Percentiles rank a stretch among this genome's conserved stretches.
Conservation (phyloP, 1,140 invertebrate genomes). For the Ceratitis capitata region DNA sequence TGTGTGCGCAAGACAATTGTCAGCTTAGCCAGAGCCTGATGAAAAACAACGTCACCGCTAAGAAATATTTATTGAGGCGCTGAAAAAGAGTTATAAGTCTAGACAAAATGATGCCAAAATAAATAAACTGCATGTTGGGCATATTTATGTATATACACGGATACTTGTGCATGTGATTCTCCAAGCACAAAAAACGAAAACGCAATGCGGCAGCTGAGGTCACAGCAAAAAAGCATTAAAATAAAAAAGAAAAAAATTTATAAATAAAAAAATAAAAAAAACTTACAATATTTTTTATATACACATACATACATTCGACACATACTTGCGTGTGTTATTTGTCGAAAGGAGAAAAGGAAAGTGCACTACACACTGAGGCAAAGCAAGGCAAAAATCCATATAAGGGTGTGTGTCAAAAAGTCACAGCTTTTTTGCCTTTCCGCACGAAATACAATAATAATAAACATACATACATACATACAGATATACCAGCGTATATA, state of each 20-base stretch:
- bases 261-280: not conserved
- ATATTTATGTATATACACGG: not conserved
- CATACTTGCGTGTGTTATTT: too few relatives aligned
- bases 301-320: too few relatives aligned
- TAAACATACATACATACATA: not conserved
- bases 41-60: not conserved
- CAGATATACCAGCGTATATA: not conserved
- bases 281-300: too few relatives aligned
- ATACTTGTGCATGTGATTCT: not conserved
- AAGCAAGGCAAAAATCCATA: not conserved
- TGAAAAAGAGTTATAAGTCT: constrained; percentile 38
- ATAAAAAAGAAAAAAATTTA: not conserved
- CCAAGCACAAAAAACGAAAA: constrained; percentile 7
- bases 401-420: not conserved
- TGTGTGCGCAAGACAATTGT: too few relatives aligned
- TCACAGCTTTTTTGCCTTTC: not conserved
- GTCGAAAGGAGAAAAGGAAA: not conserved
- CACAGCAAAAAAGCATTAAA: not conserved
- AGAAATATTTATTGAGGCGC: not conserved
- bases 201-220: constrained; percentile 4
- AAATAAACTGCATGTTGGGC: not conserved
- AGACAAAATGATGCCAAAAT: constrained; percentile 33
- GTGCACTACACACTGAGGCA: not conserved
- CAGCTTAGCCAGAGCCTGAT: too few relatives aligned
- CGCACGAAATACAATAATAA: not conserved